These are phyloP conservation scores for Sylvilagus bachmani DNA, from an alignment of 2,113 vertebrate genomes.

Conservation along the genomic window DNA sequence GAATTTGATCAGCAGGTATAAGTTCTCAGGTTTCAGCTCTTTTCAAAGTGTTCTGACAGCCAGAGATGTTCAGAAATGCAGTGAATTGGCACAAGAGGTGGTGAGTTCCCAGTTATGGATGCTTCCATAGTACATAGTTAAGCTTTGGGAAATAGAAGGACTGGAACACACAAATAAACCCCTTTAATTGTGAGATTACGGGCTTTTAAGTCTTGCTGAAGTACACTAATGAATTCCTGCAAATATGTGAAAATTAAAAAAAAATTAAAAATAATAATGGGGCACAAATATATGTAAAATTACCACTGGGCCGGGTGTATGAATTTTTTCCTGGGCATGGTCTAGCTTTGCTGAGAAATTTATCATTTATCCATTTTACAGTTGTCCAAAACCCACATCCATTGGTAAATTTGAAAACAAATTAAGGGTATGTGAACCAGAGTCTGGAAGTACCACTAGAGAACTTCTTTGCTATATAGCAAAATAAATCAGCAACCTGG, in stretches of 20 bases:
- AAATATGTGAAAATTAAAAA: constrained; percentile 12
- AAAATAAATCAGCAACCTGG: neutral
- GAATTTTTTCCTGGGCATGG: neutral
- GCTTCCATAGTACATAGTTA: neutral
- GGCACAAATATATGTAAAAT: neutral
- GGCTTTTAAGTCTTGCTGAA: neutral
- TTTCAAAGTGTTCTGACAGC: constrained; percentile 1
- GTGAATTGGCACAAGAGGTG: neutral
- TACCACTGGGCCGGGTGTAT: neutral
- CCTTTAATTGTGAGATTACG: neutral
- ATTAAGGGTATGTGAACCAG: neutral
- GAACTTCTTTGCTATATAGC: neutral
- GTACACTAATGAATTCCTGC: neutral
- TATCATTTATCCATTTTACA: neutral
- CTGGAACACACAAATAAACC: neutral
- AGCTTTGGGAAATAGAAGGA: neutral
- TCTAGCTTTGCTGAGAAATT: constrained; percentile 9
- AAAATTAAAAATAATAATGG: neutral
- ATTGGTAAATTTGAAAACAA: neutral
- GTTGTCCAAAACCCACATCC: neutral
- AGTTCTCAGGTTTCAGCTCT: neutral
- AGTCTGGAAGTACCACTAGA: neutral
- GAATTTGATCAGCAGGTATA: neutral
- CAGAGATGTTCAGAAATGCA: neutral
- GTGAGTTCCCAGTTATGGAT: neutral